Conservation (phyloP, 2,113 vertebrate genomes). For the Nothobranchius kuhntae region DNA sequence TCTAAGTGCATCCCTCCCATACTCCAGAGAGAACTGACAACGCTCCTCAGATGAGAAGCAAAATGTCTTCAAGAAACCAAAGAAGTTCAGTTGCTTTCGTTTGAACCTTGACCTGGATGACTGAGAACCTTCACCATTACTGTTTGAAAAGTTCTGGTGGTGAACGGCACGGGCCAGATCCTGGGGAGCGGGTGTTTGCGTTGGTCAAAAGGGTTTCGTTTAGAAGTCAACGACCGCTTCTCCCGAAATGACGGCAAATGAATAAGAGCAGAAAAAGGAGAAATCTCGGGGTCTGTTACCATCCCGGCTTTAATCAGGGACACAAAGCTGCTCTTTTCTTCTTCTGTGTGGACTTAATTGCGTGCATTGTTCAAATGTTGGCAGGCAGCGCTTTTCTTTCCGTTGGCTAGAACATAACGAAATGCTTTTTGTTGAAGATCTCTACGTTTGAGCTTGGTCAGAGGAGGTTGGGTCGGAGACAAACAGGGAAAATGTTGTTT, state of each 20-base stretch:
- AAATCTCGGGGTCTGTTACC: constrained; percentile 14
- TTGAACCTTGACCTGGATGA: no score
- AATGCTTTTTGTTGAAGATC: background rate
- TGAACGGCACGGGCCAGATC: constrained; percentile 48
- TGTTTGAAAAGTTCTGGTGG: constrained; percentile 44
- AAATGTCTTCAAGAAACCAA: no score
- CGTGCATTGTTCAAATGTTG: constrained; percentile 13
- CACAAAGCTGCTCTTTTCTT: background rate
- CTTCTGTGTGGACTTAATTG: background rate
- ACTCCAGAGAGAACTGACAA: no score
- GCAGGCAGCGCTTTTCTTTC: background rate
- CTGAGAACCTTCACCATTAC: no score
- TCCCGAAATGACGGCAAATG: constrained; percentile 40
- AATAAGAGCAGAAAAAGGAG: constrained; percentile 32
- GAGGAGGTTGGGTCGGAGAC: no score
- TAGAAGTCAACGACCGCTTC: no score
- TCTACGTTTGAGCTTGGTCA: background rate
- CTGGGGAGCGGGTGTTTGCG: constrained; percentile 26
- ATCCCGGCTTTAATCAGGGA: background rate
- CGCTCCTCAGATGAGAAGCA: no score
- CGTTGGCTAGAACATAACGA: background rate
- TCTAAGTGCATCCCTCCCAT: no score
- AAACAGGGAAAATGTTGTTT: background rate
- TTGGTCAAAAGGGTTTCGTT: constrained; percentile 61
- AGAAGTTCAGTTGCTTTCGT: no score